Percentiles rank a stretch among this genome's conserved stretches.
Conservation (phyloP, 2,113 vertebrate species). For the Pterocles gutturalis region DNA sequence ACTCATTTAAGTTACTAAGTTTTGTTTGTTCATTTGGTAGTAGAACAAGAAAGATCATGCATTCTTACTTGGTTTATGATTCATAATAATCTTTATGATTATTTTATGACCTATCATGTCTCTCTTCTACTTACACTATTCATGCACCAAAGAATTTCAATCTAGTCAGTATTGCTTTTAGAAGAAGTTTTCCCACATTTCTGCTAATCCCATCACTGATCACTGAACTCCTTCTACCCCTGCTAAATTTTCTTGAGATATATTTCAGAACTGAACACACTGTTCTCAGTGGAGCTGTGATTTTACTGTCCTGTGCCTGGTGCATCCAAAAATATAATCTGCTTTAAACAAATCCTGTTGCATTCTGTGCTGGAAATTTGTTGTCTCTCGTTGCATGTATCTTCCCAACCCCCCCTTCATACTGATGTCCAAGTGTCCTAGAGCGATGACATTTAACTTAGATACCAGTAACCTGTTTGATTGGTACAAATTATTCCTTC, state of each 20-base stretch:
- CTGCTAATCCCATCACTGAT: neutral
- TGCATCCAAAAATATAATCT: constrained; percentile 26
- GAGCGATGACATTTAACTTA: neutral
- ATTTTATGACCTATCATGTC: neutral
- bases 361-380: neutral
- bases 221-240: neutral
- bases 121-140: neutral
- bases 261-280: constrained; percentile 8
- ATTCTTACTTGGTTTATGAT: neutral
- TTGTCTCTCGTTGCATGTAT: neutral
- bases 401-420: neutral
- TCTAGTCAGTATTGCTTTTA: neutral
- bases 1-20: neutral
- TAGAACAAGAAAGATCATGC: neutral
- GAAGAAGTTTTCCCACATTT: constrained; percentile 23
- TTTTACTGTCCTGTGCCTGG: neutral
- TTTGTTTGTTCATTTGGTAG: neutral
- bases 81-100: neutral
- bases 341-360: constrained; percentile 16
- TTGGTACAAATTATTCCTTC: neutral
- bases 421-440: neutral
- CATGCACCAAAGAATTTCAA: neutral
- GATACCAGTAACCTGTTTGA: neutral
- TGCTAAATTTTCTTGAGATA: constrained; percentile 1
- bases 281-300: neutral